Evolutionary conservation across 2,888 invertebrate genomes (phyloP).

Genomic region (Eurois occulta): DNA sequence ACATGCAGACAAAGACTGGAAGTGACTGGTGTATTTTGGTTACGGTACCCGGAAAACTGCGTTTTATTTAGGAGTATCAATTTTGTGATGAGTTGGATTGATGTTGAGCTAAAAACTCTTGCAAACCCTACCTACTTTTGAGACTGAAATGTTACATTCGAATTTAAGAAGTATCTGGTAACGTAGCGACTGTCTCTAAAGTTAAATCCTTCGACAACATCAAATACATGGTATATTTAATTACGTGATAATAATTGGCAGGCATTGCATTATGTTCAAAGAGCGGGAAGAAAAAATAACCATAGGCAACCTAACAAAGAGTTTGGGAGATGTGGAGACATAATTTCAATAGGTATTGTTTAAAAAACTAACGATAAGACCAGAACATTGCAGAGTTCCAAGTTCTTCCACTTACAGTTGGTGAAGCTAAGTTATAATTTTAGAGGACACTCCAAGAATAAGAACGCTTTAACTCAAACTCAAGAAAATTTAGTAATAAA

Average conservation of each 20-base stretch:
- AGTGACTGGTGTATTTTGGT: not conserved
- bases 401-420: not conserved
- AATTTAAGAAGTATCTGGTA: not conserved
- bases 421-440: conserved; percentile 17
- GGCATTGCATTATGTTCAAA: not conserved
- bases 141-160: not conserved
- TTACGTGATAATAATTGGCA: not conserved
- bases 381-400: not conserved
- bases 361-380: not conserved
- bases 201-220: not conserved
- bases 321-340: not conserved
- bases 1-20: not conserved
- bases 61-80: not conserved
- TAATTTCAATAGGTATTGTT: not conserved
- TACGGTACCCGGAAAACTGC: not conserved
- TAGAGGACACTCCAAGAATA: conserved; percentile 29
- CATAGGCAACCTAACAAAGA: not conserved
- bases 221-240: not conserved
- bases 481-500: conserved; percentile 34
- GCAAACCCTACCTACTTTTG: not conserved
- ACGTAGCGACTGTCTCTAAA: not conserved
- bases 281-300: not conserved
- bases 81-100: not conserved
- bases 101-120: not conserved
- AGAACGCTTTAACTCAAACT: not conserved